These are phyloP conservation scores for Cryptocephalus moraei DNA, from an alignment of 2,888 invertebrate species.

Conservation along the genomic window DNA sequence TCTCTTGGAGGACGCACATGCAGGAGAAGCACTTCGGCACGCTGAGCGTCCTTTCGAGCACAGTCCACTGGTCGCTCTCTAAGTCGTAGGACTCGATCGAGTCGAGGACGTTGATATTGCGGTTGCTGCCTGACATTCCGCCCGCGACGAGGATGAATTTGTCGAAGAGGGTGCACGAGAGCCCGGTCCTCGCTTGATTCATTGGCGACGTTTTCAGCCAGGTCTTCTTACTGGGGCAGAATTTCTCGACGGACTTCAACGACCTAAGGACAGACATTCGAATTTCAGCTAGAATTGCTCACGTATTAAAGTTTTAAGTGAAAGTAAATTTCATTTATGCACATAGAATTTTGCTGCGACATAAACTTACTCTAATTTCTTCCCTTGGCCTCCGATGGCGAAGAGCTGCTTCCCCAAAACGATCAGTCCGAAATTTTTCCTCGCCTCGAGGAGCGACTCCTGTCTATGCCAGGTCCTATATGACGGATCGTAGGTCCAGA, in stretches of 20 bases:
- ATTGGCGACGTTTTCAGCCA: conserved; percentile 53
- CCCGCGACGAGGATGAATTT: conserved; percentile 65
- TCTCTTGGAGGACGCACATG: conserved; percentile 46
- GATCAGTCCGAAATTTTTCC: conserved; percentile 62
- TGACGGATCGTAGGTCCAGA: conserved; percentile 61
- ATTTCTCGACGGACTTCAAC: conserved; percentile 44
- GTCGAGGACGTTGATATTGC: conserved; percentile 45
- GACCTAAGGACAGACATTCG: conserved; percentile 6
- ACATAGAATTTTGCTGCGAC: conserved; percentile 37
- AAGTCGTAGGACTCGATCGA: conserved; percentile 56
- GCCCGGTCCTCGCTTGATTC: conserved; percentile 49
- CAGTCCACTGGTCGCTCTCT: conserved; percentile 51
- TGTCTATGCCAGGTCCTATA: conserved; percentile 55
- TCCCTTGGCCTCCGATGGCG: conserved; percentile 58
- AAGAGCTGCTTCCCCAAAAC: conserved; percentile 55
- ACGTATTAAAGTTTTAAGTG: too few species aligned
- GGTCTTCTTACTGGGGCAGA: conserved; percentile 44
- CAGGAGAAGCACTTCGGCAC: conserved; percentile 46
- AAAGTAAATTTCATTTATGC: too few species aligned
- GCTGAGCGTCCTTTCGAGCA: conserved; percentile 41
- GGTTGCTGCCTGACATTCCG: conserved; percentile 50
- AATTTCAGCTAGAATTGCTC: too few species aligned
- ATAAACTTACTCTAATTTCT: conserved; percentile 30
- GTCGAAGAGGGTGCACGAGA: conserved; percentile 48
- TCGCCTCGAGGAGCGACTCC: conserved; percentile 46